Evolutionary conservation across 30 jellyfish, hydroid and myxozoan genomes (phyloP), one percentile per base, ranked within the genome.

Genomic region (Chironex yamaguchii): DNA sequence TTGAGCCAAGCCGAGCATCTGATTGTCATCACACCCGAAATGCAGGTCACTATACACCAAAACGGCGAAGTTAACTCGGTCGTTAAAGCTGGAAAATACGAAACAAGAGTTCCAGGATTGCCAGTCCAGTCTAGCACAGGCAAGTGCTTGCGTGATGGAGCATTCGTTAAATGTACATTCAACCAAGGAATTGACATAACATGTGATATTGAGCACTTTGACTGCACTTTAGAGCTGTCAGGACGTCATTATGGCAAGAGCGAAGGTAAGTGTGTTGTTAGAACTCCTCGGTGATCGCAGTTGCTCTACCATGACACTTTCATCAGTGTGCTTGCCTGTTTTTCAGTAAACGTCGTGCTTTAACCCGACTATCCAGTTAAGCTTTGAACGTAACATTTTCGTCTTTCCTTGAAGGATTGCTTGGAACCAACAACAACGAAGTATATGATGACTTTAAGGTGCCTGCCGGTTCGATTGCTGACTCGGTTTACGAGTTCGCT

Each of bases 381-480:
- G n/a, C n/a, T n/a, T n/a, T n/a, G n/a, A n/a, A n/a, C n/a, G n/a
- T 42, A 42, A 42, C 17, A 24, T 66, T 29, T 33, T 26, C 27
- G 3, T 33, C 76, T 73, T 54, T 63, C 36, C 29, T 49, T 26
- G 0, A 29, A 95, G 99, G 99, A 23, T 34, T 95, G 54, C 92
- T 95, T 35, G 99, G 99, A 2, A 89, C 99, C n/a, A 81, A 84
- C 90, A 95, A 95, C 88, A 73, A 89, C 62, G 99, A 95, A 27
- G 26, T 33, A 0, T 95, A 68, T 77, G 99, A 95, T 63, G 99
- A 95, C 34, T 79, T 86, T 87, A 95, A 71, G 48, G 36, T 71
- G 23, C 93, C 97, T 2, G 74, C 67, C 86, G 88, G 91, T 72
- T 34, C 33, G 29, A 52, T 95, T 23, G 81, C 99, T 9, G 62